Evolutionary conservation across 2,113 vertebrate genomes (phyloP), one percentile per base, ranked within the genome.

Genomic region (Megaceryle torquata): DNA sequence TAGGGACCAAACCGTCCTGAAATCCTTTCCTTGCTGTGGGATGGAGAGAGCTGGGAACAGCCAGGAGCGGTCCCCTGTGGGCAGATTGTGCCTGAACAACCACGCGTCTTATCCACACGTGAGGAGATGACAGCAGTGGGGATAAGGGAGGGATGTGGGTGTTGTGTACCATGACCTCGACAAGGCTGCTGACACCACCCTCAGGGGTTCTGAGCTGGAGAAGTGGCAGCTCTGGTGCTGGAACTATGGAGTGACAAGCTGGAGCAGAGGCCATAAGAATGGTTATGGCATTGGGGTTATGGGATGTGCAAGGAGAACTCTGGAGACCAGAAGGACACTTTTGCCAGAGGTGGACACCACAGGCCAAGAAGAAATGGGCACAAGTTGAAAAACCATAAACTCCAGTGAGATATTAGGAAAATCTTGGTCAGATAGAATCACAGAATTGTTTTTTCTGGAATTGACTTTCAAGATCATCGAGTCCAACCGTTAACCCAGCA

Each of bases 51-150:
- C 0, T 53, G 53, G 44, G 53, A 78, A 41, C 2, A 25, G 17
- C 10, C 44, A 13, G 50, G 56, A 64, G 61, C 31, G 39, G 64
- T 37, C 15, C 2, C 4, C 19, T 6, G 2, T 0, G 6, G 26
- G 28, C 53, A 56, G 53, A 31, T 10, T 15, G 3, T 25, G 48
- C 31, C 22, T 2, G 53, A 74, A 11, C 33, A 61, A 39, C 28
- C 1, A 11, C 31, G 16, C 7, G 15, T 18, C 29, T 20, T 16
- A 24, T 57, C 41, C 2, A 3, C 59, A 37, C 16, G 64, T 9
- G 59, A 51, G 5, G 39, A 24, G 69, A 0, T 1, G 48, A 10
- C 1, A 2, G 63, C 2, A 11, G 53, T 1, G 10, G 0, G 11
- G 61, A 9, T 3, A 53, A 24, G 21, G 56, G 41, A 70, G 48